Evolutionary conservation across 2,888 invertebrate genomes (phyloP).

Genomic region (Tipula vernalis): DNA sequence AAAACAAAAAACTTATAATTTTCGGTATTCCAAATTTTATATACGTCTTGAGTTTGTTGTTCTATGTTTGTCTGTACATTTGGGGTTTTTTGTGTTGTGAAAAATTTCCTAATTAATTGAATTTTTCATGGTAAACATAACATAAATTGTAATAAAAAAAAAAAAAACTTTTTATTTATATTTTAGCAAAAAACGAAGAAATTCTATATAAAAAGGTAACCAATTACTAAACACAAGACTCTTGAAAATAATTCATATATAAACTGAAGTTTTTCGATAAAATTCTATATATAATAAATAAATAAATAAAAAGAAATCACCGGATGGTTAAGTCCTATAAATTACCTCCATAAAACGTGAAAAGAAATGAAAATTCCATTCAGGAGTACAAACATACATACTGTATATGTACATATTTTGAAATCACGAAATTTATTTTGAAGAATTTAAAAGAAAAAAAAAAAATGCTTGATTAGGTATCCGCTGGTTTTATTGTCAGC

Average conservation of each 20-base stretch:
- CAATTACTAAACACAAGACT: neutral
- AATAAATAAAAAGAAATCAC: slow-evolving; percentile 4
- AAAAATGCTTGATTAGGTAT: neutral
- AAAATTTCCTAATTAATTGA: neutral
- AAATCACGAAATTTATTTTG: neutral
- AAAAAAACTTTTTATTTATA: neutral
- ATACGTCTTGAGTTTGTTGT: neutral
- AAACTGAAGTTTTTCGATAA: neutral
- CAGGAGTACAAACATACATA: no score
- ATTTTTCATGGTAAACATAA: slow-evolving; percentile 4
- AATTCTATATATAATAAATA: neutral
- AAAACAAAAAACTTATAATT: neutral
- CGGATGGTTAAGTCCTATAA: slow-evolving; percentile 4
- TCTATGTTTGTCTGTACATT: neutral
- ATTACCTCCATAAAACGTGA: slow-evolving; percentile 4
- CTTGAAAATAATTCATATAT: neutral
- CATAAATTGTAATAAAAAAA: neutral
- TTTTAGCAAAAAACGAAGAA: neutral
- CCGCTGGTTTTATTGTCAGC: neutral
- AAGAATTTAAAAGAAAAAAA: neutral
- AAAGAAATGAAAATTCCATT: neutral
- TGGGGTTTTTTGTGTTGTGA: neutral
- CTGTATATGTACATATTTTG: neutral
- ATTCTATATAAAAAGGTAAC: neutral
- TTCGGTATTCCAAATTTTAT: neutral